Base-by-base conservation (phyloP, 2,888 invertebrate species). In the Lycocerus yunnanus region DNA sequence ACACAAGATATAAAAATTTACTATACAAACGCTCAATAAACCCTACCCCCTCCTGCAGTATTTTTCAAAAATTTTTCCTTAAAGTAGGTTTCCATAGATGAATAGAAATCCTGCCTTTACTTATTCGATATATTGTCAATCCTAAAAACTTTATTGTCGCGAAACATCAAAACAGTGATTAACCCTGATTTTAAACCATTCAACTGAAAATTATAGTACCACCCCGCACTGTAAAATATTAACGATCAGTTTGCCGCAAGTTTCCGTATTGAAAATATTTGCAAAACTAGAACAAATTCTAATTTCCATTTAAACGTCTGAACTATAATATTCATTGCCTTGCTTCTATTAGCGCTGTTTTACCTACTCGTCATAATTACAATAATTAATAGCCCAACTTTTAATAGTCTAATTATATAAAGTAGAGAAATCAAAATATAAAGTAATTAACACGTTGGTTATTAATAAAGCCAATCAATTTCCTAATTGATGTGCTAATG, bases 281-380 rank as follows among this genome's bases (percentile, higher is more conserved):
- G 43, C 43, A 43, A n/a, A 43, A 43, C 43, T 43, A n/a, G 43
- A 43, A n/a, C 43, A 43, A 43, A n/a, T 43, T 43, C 43, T 43
- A 43, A 43, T 43, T 43, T 43, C n/a, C 43, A 43, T n/a, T 43
- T 43, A 43, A 43, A 43, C 43, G 15, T 15, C 13, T 16, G 58
- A 21, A 3, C 43, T 18, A n/a, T n/a, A n/a, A 24, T 63, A 58
- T 66, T 68, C 59, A 21, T 27, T 65, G 65, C 61, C 15, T 20
- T 68, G n/a, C 14, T 9, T 15, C 15, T 10, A 69, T 63, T 61
- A 15, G 16, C 63, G 60, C 14, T 5, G 15, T 16, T 13, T 16
- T 65, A 61, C 63, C 65, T 43, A 65, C 70, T 70, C 65, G 10
- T 69, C 63, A 21, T 24, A 63, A 63, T 63, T 63, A 15, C 13